A percentile compares a stretch with the other conserved stretches of the same genome.
These are phyloP conservation scores for Sphaerophoria taeniata DNA, from an alignment of 2,888 invertebrate species.

Conservation along the genomic window DNA sequence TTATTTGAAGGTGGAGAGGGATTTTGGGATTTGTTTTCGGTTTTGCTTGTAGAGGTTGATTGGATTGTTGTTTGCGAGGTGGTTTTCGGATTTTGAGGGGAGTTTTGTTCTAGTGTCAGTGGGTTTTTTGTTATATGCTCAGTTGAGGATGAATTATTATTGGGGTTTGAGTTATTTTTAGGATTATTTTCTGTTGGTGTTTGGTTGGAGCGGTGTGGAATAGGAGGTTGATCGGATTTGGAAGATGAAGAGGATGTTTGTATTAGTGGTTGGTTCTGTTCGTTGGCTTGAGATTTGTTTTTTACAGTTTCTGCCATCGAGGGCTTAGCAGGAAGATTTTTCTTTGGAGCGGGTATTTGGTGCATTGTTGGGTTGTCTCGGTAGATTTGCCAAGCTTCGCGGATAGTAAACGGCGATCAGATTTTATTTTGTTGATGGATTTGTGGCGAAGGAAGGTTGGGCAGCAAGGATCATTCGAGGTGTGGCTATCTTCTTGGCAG, in stretches of 20 bases:
- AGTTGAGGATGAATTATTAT: no score
- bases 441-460: neutral
- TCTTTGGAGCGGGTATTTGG: neutral
- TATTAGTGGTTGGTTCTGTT: no score
- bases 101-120: no score
- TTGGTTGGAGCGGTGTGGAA: no score
- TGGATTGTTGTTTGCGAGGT: neutral
- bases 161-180: no score
- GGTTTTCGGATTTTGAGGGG: neutral
- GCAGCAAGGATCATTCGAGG: neutral
- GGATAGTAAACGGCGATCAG: neutral
- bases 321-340: neutral
- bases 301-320: neutral
- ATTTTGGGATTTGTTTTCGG: no score
- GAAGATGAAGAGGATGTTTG: no score
- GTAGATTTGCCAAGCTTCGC: neutral
- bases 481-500: neutral
- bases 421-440: neutral
- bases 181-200: no score
- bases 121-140: no score
- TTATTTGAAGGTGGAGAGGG: neutral
- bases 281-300: neutral
- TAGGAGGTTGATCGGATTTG: no score
- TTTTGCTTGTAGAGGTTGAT: neutral
- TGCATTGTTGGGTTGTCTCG: neutral